These are phyloP conservation scores for Trichechus manatus DNA, from an alignment of 2,113 vertebrate species.

Conservation along the genomic window DNA sequence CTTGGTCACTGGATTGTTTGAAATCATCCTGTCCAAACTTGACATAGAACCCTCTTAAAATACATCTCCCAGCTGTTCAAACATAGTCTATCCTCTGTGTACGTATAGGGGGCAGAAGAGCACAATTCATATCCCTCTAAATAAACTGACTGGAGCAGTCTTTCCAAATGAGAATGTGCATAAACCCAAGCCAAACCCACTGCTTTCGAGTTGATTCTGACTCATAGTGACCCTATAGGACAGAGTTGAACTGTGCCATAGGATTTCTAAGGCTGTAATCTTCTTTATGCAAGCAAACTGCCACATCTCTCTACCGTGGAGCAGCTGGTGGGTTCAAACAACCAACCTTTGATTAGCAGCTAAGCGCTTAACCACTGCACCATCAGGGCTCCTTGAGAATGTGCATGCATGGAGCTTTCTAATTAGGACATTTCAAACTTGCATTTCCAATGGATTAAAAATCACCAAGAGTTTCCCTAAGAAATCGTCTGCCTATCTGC, in stretches of 20 bases:
- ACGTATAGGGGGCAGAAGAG: neutral
- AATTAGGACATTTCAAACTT: neutral
- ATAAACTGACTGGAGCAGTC: neutral
- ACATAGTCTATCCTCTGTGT: neutral
- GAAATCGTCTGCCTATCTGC: neutral
- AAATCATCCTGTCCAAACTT: conserved; percentile 12
- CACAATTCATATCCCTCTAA: neutral
- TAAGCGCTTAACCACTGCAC: neutral
- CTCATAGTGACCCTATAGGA: neutral
- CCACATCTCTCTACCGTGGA: neutral
- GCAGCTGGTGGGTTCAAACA: neutral
- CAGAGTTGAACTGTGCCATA: neutral
- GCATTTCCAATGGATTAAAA: neutral
- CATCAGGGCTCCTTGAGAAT: neutral
- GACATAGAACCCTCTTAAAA: conserved; percentile 29
- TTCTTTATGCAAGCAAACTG: neutral
- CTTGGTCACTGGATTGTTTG: neutral
- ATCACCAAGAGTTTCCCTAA: neutral
- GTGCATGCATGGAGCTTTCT: neutral
- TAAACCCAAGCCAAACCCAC: neutral
- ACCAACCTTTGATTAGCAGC: neutral
- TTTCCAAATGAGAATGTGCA: neutral
- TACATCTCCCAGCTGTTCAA: conserved; percentile 33
- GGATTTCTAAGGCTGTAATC: neutral
- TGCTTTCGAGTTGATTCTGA: neutral